A percentile compares a stretch with the other conserved stretches of the same genome.
phyloP scores from a whole-genome alignment of 2,113 vertebrate genomes.

The Quiscalus mexicanus region DNA sequence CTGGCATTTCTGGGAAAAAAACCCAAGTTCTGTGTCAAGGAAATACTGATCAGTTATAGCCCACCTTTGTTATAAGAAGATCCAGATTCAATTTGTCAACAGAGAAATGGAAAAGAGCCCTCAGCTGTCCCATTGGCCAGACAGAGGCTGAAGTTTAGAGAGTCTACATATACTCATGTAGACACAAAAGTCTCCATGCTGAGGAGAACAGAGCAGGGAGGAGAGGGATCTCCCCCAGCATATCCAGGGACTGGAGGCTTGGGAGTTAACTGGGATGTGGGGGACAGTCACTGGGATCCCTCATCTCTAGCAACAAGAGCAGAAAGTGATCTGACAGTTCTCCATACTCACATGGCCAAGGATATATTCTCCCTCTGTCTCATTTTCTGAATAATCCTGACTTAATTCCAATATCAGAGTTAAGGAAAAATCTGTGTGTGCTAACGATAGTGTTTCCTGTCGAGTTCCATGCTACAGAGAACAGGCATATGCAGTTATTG shows the following conservation, averaged over 20 bases:
- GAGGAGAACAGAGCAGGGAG: background rate
- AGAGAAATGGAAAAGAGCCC: background rate
- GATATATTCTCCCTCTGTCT: background rate
- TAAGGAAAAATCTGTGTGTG: background rate
- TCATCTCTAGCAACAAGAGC: rapidly evolving
- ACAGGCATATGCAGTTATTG: background rate
- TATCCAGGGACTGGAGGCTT: background rate
- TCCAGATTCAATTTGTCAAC: background rate
- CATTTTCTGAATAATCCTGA: background rate
- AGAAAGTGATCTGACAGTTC: background rate
- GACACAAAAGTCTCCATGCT: background rate
- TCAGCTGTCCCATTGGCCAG: background rate
- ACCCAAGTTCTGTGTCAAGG: background rate
- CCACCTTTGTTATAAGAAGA: background rate
- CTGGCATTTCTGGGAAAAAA: background rate
- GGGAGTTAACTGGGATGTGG: background rate
- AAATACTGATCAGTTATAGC: background rate
- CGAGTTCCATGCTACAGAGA: background rate
- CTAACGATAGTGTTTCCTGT: background rate
- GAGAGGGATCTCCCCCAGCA: background rate
- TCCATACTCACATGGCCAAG: background rate
- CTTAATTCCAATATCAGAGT: background rate
- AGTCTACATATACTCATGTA: background rate
- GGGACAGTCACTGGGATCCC: background rate
- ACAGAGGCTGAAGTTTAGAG: background rate